Evolutionary conservation across 1,140 invertebrate genomes (phyloP).

Genomic region (Ladona fulva): DNA sequence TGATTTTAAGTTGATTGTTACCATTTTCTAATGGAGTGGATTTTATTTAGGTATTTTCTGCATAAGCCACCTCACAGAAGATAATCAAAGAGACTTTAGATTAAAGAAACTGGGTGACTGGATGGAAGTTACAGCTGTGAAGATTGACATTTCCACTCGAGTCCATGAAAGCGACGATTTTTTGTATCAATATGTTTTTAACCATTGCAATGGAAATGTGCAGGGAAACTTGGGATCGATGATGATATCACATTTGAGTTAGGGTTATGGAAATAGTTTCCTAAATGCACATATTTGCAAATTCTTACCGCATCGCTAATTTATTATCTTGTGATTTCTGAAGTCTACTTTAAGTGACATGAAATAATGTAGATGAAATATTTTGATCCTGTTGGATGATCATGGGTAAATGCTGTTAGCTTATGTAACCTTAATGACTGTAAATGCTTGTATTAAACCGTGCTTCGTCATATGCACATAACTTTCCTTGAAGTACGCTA

Average conservation of each 20-base stretch:
- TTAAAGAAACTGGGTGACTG: background rate
- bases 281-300: background rate
- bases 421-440: slow-evolving; percentile 10
- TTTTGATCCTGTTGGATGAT: slow-evolving; percentile 9
- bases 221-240: background rate
- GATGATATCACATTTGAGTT: background rate
- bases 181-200: slow-evolving; percentile 7
- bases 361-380: slow-evolving; percentile 9
- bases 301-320: slow-evolving; percentile 5
- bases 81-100: background rate
- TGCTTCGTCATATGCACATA: slow-evolving; percentile 9
- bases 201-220: slow-evolving; percentile 5
- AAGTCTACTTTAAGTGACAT: background rate
- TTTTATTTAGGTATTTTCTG: background rate
- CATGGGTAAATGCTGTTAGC: background rate
- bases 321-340: slow-evolving; percentile 7
- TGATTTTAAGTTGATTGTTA: slow-evolving; percentile 8
- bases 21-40: slow-evolving; percentile 1
- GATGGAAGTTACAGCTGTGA: background rate
- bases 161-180: background rate
- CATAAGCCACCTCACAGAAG: background rate
- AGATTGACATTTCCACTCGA: background rate
- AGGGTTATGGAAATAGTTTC: slow-evolving; percentile 6
- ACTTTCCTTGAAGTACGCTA: slow-evolving; percentile 6
- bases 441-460: slow-evolving; percentile 10